Conservation (phyloP, 2,113 vertebrate genomes). For the Antennarius striatus region DNA sequence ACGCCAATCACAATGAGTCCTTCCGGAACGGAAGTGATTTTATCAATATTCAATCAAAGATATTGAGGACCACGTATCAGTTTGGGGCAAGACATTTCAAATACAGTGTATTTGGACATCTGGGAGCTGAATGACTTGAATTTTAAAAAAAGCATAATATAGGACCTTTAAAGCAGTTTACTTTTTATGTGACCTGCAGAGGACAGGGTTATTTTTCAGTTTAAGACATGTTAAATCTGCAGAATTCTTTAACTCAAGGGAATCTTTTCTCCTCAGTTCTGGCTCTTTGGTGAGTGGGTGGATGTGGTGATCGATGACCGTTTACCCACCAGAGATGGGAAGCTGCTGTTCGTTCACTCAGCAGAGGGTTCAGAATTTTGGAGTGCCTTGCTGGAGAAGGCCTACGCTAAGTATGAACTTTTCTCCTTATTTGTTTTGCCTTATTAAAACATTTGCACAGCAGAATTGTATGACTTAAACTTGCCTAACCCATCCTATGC, state of each 20-base stretch:
- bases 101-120: too few relatives aligned
- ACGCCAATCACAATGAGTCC: too few relatives aligned
- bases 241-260: neutral
- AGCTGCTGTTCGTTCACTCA: slow-evolving; percentile 82
- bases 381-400: slow-evolving; percentile 78
- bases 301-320: slow-evolving; percentile 82
- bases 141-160: too few relatives aligned
- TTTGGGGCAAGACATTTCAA: too few relatives aligned
- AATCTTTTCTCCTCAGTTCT: slow-evolving; percentile 70
- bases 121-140: too few relatives aligned
- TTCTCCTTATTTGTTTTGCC: neutral
- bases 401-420: slow-evolving; percentile 74
- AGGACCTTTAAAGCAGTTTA: neutral
- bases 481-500: neutral
- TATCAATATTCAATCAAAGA: too few relatives aligned
- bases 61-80: too few relatives aligned
- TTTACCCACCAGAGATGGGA: slow-evolving; percentile 75
- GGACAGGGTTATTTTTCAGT: neutral
- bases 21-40: too few relatives aligned
- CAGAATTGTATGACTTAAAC: neutral
- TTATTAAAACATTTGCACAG: neutral
- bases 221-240: neutral
- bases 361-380: slow-evolving; percentile 78
- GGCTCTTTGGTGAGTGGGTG: slow-evolving; percentile 82
- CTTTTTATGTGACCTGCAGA: too few relatives aligned